Evolutionary conservation across 2,113 vertebrate species (phyloP).

Genomic region (cat (Felis catus)): F.catus_Fca126_mat1.0 CM031423.1:91384501-91385000

Average conservation of each 20-base stretch:
- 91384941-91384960: not conserved
- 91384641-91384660: not conserved
- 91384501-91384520: constrained; percentile 63
- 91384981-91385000: not conserved
- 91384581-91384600: constrained; percentile 36
- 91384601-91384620: not conserved
- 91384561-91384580: not conserved
- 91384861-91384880: too few species aligned
- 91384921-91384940: not conserved
- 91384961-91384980: not conserved
- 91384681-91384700: not conserved
- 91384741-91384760: not conserved
- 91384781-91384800: too few species aligned
- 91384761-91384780: not conserved
- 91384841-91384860: not conserved
- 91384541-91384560: not conserved
- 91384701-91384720: not conserved
- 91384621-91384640: not conserved
- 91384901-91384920: not conserved
- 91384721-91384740: accelerated
- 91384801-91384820: accelerated
- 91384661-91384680: not conserved
- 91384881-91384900: not conserved
- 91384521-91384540: constrained; percentile 47
- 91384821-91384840: not conserved